Conservation (phyloP, 2,113 vertebrate genomes). For the Tylochromis polylepis region DNA sequence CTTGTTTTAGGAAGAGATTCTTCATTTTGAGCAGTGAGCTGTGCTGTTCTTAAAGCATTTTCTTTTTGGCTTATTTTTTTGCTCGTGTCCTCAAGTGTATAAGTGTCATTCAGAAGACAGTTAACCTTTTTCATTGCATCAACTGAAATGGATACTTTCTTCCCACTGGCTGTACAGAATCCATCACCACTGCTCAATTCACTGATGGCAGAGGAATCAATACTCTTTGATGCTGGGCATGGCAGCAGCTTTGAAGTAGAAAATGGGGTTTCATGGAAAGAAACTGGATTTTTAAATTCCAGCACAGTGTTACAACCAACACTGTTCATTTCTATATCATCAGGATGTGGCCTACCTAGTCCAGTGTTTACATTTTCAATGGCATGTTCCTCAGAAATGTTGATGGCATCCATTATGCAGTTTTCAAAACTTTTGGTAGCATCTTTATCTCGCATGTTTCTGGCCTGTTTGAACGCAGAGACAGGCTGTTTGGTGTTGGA, state of each 20-base stretch:
- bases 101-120: constrained; percentile 70
- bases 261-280: constrained; percentile 61
- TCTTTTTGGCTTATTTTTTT: neutral
- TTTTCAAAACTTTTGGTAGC: neutral
- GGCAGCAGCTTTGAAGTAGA: constrained; percentile 55
- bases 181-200: constrained; percentile 45
- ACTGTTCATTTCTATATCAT: neutral
- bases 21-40: neutral
- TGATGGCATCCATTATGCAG: neutral
- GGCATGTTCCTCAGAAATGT: constrained; percentile 62
- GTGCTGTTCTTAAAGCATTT: neutral
- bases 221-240: neutral
- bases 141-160: constrained; percentile 35
- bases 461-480: neutral
- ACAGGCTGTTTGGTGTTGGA: neutral
- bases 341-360: neutral
- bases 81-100: neutral
- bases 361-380: neutral
- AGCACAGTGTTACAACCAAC: constrained; percentile 70
- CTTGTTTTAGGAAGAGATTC: constrained; percentile 1
- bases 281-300: constrained; percentile 63
- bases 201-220: neutral
- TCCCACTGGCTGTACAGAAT: constrained; percentile 70
- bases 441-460: neutral
- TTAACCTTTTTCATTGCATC: constrained; percentile 32